These are phyloP conservation scores for Larimichthys crocea DNA, from an alignment of 2,113 vertebrate genomes.

Conservation along the genomic window DNA sequence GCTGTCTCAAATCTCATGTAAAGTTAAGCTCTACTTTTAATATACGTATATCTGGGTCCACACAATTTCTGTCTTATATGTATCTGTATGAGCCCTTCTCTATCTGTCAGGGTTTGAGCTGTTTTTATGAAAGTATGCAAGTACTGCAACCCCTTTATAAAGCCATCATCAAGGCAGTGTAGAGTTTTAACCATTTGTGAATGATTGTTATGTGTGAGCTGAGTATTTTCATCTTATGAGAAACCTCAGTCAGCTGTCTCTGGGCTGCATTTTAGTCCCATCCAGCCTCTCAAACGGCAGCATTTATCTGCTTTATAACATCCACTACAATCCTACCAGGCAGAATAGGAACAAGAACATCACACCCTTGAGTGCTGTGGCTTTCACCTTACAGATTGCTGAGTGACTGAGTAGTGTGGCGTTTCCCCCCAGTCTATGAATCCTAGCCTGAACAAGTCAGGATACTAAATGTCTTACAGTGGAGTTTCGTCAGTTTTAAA, in stretches of 20 bases:
- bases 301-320: slow-evolving; percentile 53
- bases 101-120: background rate
- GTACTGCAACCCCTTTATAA: background rate
- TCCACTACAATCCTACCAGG: slow-evolving; percentile 20
- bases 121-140: background rate
- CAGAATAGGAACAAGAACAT: slow-evolving; percentile 57
- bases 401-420: slow-evolving; percentile 34
- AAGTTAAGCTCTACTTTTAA: background rate
- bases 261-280: slow-evolving; percentile 15
- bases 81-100: background rate
- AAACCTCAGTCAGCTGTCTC: slow-evolving; percentile 15
- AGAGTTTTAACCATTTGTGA: background rate
- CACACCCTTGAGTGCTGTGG: slow-evolving; percentile 48
- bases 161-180: background rate
- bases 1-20: background rate
- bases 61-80: background rate
- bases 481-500: slow-evolving; percentile 19
- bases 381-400: slow-evolving; percentile 39
- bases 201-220: background rate
- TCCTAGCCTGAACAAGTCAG: slow-evolving; percentile 9
- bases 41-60: background rate
- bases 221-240: slow-evolving; percentile 10
- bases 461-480: background rate
- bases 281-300: slow-evolving; percentile 30
- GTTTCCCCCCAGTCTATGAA: slow-evolving; percentile 26